Base-by-base conservation (phyloP, 2,888 invertebrate species). In the Eurois occulta region DNA sequence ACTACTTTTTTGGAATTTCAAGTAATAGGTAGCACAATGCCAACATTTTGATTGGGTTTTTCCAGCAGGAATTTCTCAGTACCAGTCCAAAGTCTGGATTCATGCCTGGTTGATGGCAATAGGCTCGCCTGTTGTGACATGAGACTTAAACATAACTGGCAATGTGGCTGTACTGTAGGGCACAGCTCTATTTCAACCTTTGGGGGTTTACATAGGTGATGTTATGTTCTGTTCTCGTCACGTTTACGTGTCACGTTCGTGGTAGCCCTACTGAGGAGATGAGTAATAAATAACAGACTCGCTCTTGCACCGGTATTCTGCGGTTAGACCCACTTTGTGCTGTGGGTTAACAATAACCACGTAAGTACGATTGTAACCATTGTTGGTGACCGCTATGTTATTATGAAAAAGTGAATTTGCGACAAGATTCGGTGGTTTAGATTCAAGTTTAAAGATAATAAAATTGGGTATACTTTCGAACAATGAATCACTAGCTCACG, bases 301-400 rank as follows among this genome's bases (percentile, higher is more conserved):
- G 75, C 77, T 84, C 66, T 82, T 72, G 66, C 81, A 87, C 78
- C 91, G 90, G 90, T 80, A 85, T 73, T 43, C 79, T 90, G 91
- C 77, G 90, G 90, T 90, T 79, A 86, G 81, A 77, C 82, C 86
- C 85, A 87, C 73, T 81, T 88, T 68, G 67, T 80, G 64, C 43
- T 77, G 60, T 62, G 72, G 74, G 68, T 75, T 76, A 77, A 85
- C 80, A 78, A 82, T 78, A 83, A 66, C 52, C 60, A 75, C 55
- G 52, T 83, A 66, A 70, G 55, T 64, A 62, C 55, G 8, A 72
- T 74, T 74, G 46, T 28, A 48, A 13, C 38, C n/a, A 75, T 81
- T 60, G n/a, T 64, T n/a, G 28, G 52, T 21, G 8, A 71, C 78
- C 86, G 75, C 78, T 86, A 78, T 32, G 62, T 60, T 8, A 72